Percentiles rank a stretch among this genome's conserved stretches.
Conservation (phyloP, 2,797 vertebrate genomes). For the Cetoscarus ocellatus region DNA sequence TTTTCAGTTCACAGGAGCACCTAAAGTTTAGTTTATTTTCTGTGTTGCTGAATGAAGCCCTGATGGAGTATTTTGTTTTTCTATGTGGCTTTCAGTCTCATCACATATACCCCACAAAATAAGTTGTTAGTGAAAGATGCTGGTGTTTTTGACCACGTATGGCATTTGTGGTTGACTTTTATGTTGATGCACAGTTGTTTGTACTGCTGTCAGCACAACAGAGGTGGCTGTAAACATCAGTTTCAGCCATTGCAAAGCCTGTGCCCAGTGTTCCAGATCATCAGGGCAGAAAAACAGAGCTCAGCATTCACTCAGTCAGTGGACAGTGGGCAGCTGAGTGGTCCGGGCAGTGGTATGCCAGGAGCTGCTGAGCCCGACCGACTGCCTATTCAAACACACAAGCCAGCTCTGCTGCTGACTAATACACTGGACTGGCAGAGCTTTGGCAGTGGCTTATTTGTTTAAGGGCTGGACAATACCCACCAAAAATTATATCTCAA, state of each 20-base stretch:
- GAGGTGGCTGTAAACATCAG: too few species aligned
- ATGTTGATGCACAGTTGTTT: constrained; percentile 45
- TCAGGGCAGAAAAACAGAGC: constrained; percentile 63
- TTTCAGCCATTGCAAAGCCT: constrained; percentile 44
- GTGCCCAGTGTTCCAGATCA: constrained; percentile 69
- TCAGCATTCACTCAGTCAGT: constrained; percentile 65
- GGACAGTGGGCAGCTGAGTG: constrained; percentile 52
- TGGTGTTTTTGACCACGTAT: constrained; percentile 5
- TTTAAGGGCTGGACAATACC: too few species aligned
- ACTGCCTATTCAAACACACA: constrained; percentile 30
- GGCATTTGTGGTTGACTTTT: constrained; percentile 33
- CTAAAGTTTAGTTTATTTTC: constrained; percentile 20
- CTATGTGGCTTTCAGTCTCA: not conserved
- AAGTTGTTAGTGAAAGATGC: constrained; percentile 9
- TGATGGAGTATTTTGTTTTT: not conserved
- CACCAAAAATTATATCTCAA: too few species aligned
- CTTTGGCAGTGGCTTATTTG: not conserved
- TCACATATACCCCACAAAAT: not conserved
- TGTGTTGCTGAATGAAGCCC: constrained; percentile 8
- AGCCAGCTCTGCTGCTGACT: constrained; percentile 30
- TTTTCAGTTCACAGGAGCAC: constrained; percentile 26
- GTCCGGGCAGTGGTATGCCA: constrained; percentile 43
- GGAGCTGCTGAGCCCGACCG: constrained; percentile 41
- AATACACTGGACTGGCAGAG: constrained; percentile 21
- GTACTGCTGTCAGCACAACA: constrained; percentile 39